phyloP scores from a whole-genome alignment of 2,888 invertebrate genomes.

The Pachymerium ferrugineum region DNA sequence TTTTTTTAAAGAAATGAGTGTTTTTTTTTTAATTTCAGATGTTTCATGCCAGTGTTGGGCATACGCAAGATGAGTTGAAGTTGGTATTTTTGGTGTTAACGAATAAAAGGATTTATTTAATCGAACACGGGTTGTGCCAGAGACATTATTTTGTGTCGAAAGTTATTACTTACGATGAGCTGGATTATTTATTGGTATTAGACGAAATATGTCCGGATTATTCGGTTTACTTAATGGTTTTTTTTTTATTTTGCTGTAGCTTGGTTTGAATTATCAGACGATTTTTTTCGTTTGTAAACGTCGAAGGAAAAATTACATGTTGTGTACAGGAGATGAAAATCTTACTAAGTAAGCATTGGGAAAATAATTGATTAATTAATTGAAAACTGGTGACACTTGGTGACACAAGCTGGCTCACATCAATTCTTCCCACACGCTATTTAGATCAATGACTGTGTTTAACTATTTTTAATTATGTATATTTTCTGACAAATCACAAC shows the following conservation, averaged over 20 bases:
- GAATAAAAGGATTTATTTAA: constrained; percentile 44
- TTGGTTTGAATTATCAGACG: constrained; percentile 45
- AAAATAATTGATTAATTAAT: too few relatives aligned
- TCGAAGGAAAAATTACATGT: constrained; percentile 44
- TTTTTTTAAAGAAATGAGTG: not conserved
- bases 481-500: too few relatives aligned
- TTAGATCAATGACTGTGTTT: too few relatives aligned
- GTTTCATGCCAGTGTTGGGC: constrained; percentile 43
- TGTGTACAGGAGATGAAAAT: constrained; percentile 45
- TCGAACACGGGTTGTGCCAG: constrained; percentile 36
- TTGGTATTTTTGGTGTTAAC: constrained; percentile 44
- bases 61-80: constrained; percentile 40
- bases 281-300: constrained; percentile 45
- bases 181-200: constrained; percentile 17
- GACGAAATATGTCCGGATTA: too few relatives aligned
- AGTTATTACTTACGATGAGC: not conserved
- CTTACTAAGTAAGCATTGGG: constrained; percentile 46
- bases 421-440: too few relatives aligned
- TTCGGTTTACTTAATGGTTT: too few relatives aligned
- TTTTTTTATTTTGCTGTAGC: constrained; percentile 40
- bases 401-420: too few relatives aligned
- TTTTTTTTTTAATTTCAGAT: constrained; percentile 41
- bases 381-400: too few relatives aligned
- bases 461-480: too few relatives aligned
- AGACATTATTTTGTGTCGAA: not conserved